These are phyloP conservation scores for Ecliptopera silaceata DNA, from an alignment of 2,888 invertebrate species.

Conservation along the genomic window DNA sequence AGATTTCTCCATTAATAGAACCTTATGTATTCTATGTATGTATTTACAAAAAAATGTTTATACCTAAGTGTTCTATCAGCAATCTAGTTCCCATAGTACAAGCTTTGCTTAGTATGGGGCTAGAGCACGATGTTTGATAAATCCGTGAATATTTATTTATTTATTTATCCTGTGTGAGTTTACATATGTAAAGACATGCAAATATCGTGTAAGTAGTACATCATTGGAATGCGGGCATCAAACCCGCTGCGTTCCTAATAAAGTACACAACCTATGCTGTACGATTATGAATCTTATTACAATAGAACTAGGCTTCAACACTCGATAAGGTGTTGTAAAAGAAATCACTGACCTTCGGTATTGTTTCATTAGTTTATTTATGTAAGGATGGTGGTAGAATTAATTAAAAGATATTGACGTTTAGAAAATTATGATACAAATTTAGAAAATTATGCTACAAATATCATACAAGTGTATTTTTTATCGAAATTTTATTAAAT, in stretches of 20 bases:
- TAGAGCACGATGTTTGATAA: no score
- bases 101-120: no score
- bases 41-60: no score
- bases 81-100: no score
- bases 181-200: slow-evolving; percentile 45
- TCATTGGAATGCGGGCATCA: slow-evolving; percentile 62
- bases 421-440: background rate
- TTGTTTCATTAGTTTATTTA: slow-evolving; percentile 16
- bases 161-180: background rate
- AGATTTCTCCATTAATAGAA: no score
- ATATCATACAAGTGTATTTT: no score
- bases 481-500: no score
- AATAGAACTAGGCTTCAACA: slow-evolving; percentile 24
- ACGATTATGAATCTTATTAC: slow-evolving; percentile 38
- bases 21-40: no score
- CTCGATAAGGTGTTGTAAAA: slow-evolving; percentile 44
- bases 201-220: slow-evolving; percentile 66
- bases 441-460: no score
- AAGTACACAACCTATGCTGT: slow-evolving; percentile 15
- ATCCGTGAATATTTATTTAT: no score
- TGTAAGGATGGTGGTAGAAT: slow-evolving; percentile 13
- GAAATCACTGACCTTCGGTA: slow-evolving; percentile 50
- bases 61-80: no score
- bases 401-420: background rate
- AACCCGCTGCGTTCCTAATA: slow-evolving; percentile 28